phyloP scores from a whole-genome alignment of 2,797 vertebrate species.

The Lagocephalus sceleratus region DNA sequence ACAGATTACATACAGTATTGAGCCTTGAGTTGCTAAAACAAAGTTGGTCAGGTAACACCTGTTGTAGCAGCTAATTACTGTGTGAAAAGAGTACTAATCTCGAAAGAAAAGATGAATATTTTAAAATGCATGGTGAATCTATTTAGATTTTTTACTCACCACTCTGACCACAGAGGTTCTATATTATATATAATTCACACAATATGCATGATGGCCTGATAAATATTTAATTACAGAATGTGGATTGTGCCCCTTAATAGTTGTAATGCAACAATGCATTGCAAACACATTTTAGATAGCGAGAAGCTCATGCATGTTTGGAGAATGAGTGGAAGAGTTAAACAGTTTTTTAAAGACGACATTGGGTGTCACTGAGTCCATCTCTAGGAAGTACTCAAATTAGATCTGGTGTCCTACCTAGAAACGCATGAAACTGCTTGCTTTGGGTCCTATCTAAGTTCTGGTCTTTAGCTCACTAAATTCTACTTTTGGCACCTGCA shows the following conservation, averaged over 20 bases:
- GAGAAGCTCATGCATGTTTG: neutral
- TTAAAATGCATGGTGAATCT: neutral
- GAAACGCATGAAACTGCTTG: neutral
- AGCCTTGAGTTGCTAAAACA: no score
- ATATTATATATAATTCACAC: conserved; percentile 38
- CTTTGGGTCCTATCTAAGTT: neutral
- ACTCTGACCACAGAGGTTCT: conserved; percentile 25
- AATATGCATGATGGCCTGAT: conserved; percentile 25
- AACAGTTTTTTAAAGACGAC: neutral
- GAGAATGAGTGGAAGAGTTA: neutral
- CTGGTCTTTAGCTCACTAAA: neutral
- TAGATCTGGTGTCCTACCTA: neutral
- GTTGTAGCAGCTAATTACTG: neutral
- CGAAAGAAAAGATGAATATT: conserved; percentile 7
- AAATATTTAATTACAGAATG: conserved; percentile 44
- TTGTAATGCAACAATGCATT: conserved; percentile 18
- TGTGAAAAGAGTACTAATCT: no score
- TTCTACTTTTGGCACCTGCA: neutral
- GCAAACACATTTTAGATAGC: conserved; percentile 12
- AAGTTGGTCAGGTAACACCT: conserved; percentile 1
- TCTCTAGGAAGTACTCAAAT: no score
- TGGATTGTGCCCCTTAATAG: conserved; percentile 28
- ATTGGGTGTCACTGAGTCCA: no score
- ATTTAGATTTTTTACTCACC: conserved; percentile 48
- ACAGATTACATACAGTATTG: no score